A percentile compares a stretch with the other conserved stretches of the same genome.
Conservation (phyloP, 2,113 vertebrate genomes). For the Callaeas wilsoni region DNA sequence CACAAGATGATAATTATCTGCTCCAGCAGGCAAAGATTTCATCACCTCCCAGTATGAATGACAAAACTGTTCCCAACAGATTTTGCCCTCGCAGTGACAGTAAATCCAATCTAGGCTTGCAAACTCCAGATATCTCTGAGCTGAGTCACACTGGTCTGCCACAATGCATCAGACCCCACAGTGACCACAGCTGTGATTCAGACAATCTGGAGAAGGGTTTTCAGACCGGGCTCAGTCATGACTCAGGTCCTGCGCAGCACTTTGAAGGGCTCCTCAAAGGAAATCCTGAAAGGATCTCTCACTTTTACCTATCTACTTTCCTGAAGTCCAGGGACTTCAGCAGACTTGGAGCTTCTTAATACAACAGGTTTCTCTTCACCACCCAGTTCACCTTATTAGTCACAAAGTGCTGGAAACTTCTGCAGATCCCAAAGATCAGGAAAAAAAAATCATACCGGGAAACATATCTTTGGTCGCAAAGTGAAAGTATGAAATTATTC, state of each 20-base stretch:
- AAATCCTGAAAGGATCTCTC: not conserved
- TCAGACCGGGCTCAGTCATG: not conserved
- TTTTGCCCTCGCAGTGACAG: constrained; percentile 7
- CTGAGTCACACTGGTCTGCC: not conserved
- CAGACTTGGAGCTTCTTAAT: not conserved
- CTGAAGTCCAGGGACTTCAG: not conserved
- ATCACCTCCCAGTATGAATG: constrained; percentile 8
- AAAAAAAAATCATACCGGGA: not conserved
- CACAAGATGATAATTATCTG: not conserved
- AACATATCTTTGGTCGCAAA: not conserved
- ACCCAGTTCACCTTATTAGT: not conserved
- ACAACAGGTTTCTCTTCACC: not conserved
- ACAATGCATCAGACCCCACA: not conserved
- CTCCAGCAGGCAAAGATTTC: constrained; percentile 15
- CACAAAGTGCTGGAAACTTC: not conserved
- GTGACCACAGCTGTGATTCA: not conserved
- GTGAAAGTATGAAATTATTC: not conserved
- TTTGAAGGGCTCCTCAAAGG: not conserved
- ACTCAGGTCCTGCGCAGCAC: not conserved
- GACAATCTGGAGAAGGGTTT: not conserved
- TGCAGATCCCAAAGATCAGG: not conserved
- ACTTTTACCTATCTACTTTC: not conserved
- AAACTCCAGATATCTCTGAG: constrained; percentile 22
- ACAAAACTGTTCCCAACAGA: constrained; percentile 43
- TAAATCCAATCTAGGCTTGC: constrained; percentile 28